Evolutionary conservation across 2,888 invertebrate species (phyloP), one percentile per base, ranked within the genome.

Genomic region (Magallana nippona): DNA sequence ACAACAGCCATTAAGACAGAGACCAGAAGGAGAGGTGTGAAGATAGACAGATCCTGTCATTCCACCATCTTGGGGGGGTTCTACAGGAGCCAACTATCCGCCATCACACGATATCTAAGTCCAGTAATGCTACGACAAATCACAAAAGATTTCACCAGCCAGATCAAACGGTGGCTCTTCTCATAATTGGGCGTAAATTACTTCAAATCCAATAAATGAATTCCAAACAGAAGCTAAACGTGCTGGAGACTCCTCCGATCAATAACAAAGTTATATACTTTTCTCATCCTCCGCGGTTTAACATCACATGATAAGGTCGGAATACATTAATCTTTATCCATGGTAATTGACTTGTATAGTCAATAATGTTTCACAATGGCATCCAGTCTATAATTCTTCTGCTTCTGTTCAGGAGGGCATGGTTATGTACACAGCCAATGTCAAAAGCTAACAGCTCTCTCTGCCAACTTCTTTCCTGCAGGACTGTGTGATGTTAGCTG

Each of bases 181-280:
- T 19, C 62, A 82, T 60, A 82, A 82, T 82, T 82, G 82, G 55
- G 82, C 82, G 82, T 82, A 82, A 82, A 82, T 82, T 63, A 82
- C 82, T 82, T 63, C 44, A 82, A 82, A 82, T 82, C 82, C 82
- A 82, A 82, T 82, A 82, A 71, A 82, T 55, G 82, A 82, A 63
- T 82, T 27, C 55, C 71, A 60, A 82, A 60, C 55, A 63, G 82
- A 81, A 60, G 71, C 82, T 63, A 57, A 55, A 62, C 71, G 60
- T 60, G 71, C 71, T 71, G 71, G 71, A 71, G 71, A 71, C 27
- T 71, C 44, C 19, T 19, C 63, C 60, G 81, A 82, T 82, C 82
- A 82, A 82, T 82, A 82, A 22, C 63, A 27, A 44, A 44, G 82
- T 60, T 44, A 71, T 82, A 82, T 82, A 82, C 82, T 79, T 79